Conservation (phyloP, 1,140 invertebrate genomes). For the Drosophila tropicalis region DNA sequence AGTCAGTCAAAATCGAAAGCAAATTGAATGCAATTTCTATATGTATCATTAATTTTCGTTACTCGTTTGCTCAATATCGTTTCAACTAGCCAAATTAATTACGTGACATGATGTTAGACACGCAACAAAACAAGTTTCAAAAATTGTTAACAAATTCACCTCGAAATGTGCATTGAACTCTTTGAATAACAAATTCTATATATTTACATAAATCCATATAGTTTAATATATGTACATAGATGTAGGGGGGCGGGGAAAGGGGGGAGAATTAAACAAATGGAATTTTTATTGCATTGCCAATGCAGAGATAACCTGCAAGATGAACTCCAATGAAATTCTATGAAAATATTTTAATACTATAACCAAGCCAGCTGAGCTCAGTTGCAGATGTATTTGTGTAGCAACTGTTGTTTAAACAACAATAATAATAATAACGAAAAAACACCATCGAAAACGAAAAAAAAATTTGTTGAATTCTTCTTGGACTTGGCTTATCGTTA, state of each 20-base stretch:
- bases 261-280: constrained; percentile 15
- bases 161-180: constrained; percentile 77
- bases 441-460: constrained; percentile 39
- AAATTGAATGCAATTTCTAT: constrained; percentile 17
- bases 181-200: constrained; percentile 45
- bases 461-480: constrained; percentile 42
- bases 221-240: constrained; percentile 17
- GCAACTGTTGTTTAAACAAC: constrained; percentile 59
- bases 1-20: constrained; percentile 56
- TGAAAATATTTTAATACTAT: constrained; percentile 6
- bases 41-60: constrained; percentile 25
- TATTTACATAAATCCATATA: constrained; percentile 1
- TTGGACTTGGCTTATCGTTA: constrained; percentile 60
- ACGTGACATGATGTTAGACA: constrained; percentile 75
- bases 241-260: too few species aligned
- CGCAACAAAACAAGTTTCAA: constrained; percentile 66
- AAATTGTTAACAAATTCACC: constrained; percentile 73
- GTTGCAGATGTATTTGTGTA: constrained; percentile 25
- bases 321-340: constrained; percentile 30
- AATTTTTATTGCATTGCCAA: constrained; percentile 2
- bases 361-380: background rate
- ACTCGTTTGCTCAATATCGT: constrained; percentile 52
- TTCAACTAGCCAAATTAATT: constrained; percentile 57
- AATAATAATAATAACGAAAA: constrained; percentile 33
- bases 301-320: constrained; percentile 38